Percentiles rank a stretch among this genome's conserved stretches.
These are phyloP conservation scores for Aldabrachelys gigantea DNA, from an alignment of 2,113 vertebrate genomes.

Conservation along the genomic window DNA sequence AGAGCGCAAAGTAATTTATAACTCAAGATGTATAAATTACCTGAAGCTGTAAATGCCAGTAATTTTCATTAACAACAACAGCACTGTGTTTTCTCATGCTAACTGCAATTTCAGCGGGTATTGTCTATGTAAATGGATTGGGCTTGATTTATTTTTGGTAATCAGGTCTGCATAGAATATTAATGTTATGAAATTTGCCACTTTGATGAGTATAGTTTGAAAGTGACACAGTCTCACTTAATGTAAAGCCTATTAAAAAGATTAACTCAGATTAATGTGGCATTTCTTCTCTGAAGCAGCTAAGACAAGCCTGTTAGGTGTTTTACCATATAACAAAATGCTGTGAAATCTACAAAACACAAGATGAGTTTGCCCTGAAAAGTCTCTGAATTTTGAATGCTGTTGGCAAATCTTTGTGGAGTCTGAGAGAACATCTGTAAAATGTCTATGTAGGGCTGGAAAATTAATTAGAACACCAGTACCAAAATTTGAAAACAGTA, in stretches of 20 bases:
- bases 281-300: not conserved
- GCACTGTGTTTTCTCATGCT: not conserved
- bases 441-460: not conserved
- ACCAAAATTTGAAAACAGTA: not conserved
- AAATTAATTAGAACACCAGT: not conserved
- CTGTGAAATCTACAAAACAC: not conserved
- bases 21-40: not conserved
- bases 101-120: not conserved
- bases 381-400: not conserved
- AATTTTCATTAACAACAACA: not conserved
- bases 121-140: not conserved
- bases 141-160: not conserved
- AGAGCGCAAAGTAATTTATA: not conserved
- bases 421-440: not conserved
- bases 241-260: not conserved
- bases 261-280: not conserved
- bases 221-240: not conserved
- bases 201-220: not conserved
- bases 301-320: not conserved
- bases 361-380: not conserved
- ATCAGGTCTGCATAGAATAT: not conserved
- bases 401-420: not conserved
- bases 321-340: not conserved
- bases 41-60: not conserved
- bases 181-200: not conserved